A percentile compares a stretch with the other conserved stretches of the same genome.
These are phyloP conservation scores for Bradypodion pumilum DNA, from an alignment of 2,797 vertebrate genomes.

Conservation along the genomic window DNA sequence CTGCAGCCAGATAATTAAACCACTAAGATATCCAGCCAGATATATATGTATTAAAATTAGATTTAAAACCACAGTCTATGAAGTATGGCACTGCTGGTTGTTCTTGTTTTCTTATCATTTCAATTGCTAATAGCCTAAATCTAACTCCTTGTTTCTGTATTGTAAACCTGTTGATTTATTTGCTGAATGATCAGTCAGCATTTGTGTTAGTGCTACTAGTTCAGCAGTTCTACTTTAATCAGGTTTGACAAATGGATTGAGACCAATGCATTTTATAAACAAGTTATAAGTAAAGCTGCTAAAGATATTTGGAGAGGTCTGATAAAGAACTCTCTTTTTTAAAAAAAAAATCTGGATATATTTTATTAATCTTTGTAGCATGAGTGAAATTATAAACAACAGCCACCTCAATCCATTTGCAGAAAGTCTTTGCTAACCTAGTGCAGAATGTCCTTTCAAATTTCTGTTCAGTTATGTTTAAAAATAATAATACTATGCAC, in stretches of 20 bases:
- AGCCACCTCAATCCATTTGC: neutral
- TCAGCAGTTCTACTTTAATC: too few relatives aligned
- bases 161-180: too few relatives aligned
- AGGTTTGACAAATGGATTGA: too few relatives aligned
- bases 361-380: neutral
- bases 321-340: neutral
- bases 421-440: neutral
- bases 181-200: too few relatives aligned
- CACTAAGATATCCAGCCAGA: neutral
- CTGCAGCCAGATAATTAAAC: too few relatives aligned
- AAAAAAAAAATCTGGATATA: neutral
- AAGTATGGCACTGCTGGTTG: constrained; percentile 4
- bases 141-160: too few relatives aligned
- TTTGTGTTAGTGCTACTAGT: too few relatives aligned
- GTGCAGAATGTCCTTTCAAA: neutral
- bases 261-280: neutral
- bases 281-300: neutral
- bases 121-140: too few relatives aligned
- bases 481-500: neutral
- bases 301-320: constrained; percentile 16
- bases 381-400: neutral
- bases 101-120: neutral
- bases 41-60: neutral
- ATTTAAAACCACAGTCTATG: constrained; percentile 41
- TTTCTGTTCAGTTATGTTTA: neutral